Base-by-base conservation (phyloP, 2,113 vertebrate species). In the Phrynosoma blainvillii region DNA sequence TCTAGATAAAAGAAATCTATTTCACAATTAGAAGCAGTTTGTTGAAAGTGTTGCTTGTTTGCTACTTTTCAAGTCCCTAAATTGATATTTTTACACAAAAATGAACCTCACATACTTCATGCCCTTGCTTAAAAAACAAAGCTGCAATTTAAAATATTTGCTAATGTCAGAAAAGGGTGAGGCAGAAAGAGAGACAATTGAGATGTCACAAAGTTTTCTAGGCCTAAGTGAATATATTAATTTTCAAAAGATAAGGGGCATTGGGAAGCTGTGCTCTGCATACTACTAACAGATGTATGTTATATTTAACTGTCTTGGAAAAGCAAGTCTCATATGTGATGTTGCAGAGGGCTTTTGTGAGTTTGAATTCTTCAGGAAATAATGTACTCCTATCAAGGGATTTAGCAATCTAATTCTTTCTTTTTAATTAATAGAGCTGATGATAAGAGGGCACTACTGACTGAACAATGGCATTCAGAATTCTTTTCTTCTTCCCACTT, bases 321-420 rank as follows among this genome's bases (percentile, higher is more conserved):
- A 81, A 40, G 87, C 85, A 89, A 86, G 91, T 92, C 90, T 89
- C 89, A 92, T 0, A 0, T 70, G 56, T 68, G 88, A 92, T 88
- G 82, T 73, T 90, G 88, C 82, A 75, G 36, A 74, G 85, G 80
- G 92, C 88, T 91, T 91, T 79, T 42, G 89, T 0, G 54, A 93
- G 92, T 93, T 91, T 2, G 84, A 92, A 92, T 93, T 95, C 87
- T 92, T 85, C 77, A 81, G 86, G 90, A 93, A 93, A 92, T 23
- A 71, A 94, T 91, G 88, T 92, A 2, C 0, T 32, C 75, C 87
- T 90, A 90, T 91, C 94, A 93, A 89, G 93, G 78, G 86, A 94
- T 84, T 94, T 89, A 86, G 89, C 79, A 90, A 80, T 85, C 62
- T 89, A 93, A 81, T 78, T 65, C 66, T 92, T 87, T 40, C 78